Evolutionary conservation across 2,113 vertebrate genomes (phyloP), one percentile per base, ranked within the genome.

Genomic region (Triplophysa tibetana): DNA sequence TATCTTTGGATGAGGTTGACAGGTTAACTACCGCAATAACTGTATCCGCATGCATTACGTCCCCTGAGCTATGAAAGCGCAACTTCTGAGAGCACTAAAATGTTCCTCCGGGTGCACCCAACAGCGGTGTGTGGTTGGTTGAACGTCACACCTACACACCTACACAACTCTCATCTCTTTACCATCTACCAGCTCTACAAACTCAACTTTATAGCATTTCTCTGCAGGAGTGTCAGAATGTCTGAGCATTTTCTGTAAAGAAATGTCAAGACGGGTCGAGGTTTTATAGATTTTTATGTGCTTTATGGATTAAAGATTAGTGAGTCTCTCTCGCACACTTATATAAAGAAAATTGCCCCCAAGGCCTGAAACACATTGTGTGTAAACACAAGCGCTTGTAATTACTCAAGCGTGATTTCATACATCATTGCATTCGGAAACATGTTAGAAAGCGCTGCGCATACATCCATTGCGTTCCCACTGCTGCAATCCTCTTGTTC

Each of bases 171-270:
- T 38, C 56, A 33, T 17, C 0, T 70, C 26, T 13, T 21, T 19
- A 56, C 50, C 69, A 72, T 72, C 69, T 56, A 8, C 24, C 70
- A 73, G 19, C 29, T 23, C 54, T 61, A 74, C 33, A 73, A 8
- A 43, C 8, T 8, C 12, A 6, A n/a, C 54, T 74, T 58, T 4
- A 23, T 1, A 17, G n/a, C 2, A 13, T 21, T 61, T 23, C 33
- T 74, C n/a, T 24, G 70, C 33, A 58, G 21, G 19, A 21, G 12
- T 73, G 58, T 10, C n/a, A 74, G 56, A 74, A 61, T 60, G 70
- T 60, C 70, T 23, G 52, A 73, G 29, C 12, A 19, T 13, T 23
- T 73, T 60, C 70, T 73, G 6, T 43, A 43, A 73, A 60, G 54
- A 43, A 58, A 41, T 6, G 70, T 41, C 70, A 73, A 73, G 29